Conservation (phyloP, 1,140 invertebrate species). For the Aphelenchoides avenae region DNA sequence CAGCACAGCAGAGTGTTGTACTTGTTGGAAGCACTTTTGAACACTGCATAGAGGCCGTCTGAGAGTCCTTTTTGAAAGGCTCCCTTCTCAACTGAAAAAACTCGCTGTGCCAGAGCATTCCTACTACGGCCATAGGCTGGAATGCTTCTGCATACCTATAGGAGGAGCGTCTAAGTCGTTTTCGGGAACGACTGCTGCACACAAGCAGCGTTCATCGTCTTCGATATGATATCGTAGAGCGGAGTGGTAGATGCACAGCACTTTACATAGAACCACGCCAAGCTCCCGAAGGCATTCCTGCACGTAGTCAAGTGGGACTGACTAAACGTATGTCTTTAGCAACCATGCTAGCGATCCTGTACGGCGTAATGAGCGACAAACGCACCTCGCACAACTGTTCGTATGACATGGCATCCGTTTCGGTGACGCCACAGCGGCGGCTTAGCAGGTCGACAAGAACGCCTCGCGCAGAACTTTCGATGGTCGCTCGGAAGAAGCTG, state of each 20-base stretch:
- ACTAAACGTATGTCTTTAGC: too few relatives aligned
- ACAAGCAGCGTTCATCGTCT: conserved; percentile 38
- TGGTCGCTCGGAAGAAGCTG: conserved; percentile 32
- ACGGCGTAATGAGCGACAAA: background rate
- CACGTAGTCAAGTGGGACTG: conserved; percentile 14
- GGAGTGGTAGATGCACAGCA: conserved; percentile 42
- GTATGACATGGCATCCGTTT: conserved; percentile 38
- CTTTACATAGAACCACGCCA: conserved; percentile 41
- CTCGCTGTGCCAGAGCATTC: background rate
- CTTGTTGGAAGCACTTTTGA: conserved; percentile 30
- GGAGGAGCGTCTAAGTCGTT: conserved; percentile 18
- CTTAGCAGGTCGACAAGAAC: conserved; percentile 35
- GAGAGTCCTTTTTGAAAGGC: conserved; percentile 33
- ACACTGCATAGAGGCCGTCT: conserved; percentile 29
- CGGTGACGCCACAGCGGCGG: background rate
- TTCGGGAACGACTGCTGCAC: conserved; percentile 3
- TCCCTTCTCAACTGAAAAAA: conserved; percentile 40
- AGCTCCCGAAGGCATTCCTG: conserved; percentile 36
- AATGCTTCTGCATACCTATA: conserved; percentile 14
- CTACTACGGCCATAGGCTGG: background rate
- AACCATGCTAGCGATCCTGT: too few relatives aligned
- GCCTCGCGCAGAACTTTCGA: conserved; percentile 35
- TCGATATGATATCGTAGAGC: conserved; percentile 47
- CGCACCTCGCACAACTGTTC: conserved; percentile 42
- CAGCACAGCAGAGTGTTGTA: conserved; percentile 34